These are phyloP conservation scores for Panurus biarmicus DNA, from an alignment of 2,113 vertebrate species.

Conservation along the genomic window DNA sequence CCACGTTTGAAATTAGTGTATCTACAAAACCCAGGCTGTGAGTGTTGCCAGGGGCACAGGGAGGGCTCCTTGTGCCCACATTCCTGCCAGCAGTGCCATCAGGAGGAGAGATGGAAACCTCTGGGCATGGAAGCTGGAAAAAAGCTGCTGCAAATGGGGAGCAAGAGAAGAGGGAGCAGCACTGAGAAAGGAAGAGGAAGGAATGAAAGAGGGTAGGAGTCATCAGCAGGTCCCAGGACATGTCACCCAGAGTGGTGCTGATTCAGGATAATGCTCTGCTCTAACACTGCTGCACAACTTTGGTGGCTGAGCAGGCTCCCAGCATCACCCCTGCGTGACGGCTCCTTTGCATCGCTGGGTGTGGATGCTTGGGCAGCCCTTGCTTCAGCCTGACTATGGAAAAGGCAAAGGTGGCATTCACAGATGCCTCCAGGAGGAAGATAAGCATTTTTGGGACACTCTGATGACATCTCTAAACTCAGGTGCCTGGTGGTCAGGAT, in stretches of 20 bases:
- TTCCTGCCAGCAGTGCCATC: neutral
- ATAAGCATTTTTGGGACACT: neutral
- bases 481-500: neutral
- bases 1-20: neutral
- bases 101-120: neutral
- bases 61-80: neutral
- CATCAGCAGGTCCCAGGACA: neutral
- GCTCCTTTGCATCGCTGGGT: rapidly evolving
- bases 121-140: neutral
- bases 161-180: neutral
- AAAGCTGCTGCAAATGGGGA: neutral
- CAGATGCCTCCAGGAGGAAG: neutral
- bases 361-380: neutral
- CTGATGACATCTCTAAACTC: neutral
- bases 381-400: neutral
- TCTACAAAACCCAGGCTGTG: neutral
- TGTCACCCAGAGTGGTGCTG: neutral
- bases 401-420: neutral
- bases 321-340: rapidly evolving
- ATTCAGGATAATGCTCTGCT: neutral
- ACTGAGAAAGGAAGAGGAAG: neutral
- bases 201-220: neutral
- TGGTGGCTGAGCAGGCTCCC: neutral
- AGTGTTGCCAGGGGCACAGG: neutral
- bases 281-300: neutral